Conservation (phyloP, 2,888 invertebrate species). For the Drosophila hamatofila region DNA sequence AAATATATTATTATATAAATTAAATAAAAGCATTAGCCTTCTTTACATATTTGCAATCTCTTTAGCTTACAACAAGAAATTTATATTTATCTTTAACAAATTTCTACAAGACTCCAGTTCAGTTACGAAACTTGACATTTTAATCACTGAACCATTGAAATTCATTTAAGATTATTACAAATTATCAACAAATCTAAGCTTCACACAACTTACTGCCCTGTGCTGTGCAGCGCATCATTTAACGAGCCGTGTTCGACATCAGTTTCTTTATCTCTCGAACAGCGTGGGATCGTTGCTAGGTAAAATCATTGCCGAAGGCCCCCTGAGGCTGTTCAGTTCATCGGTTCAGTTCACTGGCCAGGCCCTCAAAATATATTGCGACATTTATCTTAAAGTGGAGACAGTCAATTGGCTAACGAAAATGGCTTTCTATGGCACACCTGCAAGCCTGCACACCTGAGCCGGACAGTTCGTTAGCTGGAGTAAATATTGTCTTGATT, state of each 20-base stretch:
- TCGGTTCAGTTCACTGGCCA: neutral
- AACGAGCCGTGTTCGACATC: conserved; percentile 3
- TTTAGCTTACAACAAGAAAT: neutral
- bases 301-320: conserved; percentile 6
- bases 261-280: conserved; percentile 10
- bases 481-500: conserved; percentile 48
- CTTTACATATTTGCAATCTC: neutral
- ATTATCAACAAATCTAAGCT: neutral
- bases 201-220: neutral
- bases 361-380: conserved; percentile 34
- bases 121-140: neutral
- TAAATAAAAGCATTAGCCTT: too few species aligned
- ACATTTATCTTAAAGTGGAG: conserved; percentile 42
- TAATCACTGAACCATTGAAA: conserved; percentile 1
- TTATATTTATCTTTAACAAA: neutral
- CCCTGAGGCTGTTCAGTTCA: conserved; percentile 13
- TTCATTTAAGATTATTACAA: neutral
- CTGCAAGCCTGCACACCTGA: neutral
- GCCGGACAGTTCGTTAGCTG: conserved; percentile 3
- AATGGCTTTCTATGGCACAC: conserved; percentile 19
- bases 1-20: too few species aligned
- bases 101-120: neutral
- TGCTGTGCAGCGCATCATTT: conserved; percentile 22
- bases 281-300: conserved; percentile 23
- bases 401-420: conserved; percentile 19